These are phyloP conservation scores for Esox masquinongy DNA, from an alignment of 2,797 vertebrate species.

Conservation along the genomic window DNA sequence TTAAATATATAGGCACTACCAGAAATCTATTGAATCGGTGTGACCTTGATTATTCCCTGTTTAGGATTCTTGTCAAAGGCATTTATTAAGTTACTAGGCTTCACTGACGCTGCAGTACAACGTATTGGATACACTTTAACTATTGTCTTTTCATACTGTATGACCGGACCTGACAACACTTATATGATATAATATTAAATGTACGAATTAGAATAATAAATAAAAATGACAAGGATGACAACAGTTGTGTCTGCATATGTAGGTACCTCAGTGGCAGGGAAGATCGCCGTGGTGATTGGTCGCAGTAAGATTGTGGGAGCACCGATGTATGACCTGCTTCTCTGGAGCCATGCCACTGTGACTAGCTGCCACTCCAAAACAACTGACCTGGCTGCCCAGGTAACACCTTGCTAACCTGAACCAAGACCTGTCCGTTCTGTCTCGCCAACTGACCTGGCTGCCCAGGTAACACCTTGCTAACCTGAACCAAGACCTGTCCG, in stretches of 20 bases:
- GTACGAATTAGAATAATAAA: too few relatives aligned
- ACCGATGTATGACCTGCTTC: slow-evolving; percentile 94
- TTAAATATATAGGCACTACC: too few relatives aligned
- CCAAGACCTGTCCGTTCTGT: neutral
- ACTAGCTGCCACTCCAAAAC: slow-evolving; percentile 98
- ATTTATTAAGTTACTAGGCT: too few relatives aligned
- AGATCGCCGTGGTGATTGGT: slow-evolving; percentile 90
- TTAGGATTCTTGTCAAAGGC: too few relatives aligned
- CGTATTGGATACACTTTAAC: too few relatives aligned
- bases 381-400: slow-evolving; percentile 83
- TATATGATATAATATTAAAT: too few relatives aligned
- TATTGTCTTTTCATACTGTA: too few relatives aligned
- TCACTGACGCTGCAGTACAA: too few relatives aligned
- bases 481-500: neutral
- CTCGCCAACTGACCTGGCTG: slow-evolving; percentile 73
- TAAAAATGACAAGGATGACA: too few relatives aligned
- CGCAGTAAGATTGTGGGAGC: slow-evolving; percentile 98
- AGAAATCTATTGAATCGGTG: too few relatives aligned
- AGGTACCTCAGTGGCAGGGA: slow-evolving; percentile 90
- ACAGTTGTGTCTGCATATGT: neutral
- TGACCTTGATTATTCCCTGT: too few relatives aligned
- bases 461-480: slow-evolving; percentile 77
- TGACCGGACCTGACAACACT: too few relatives aligned
- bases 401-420: slow-evolving; percentile 48
- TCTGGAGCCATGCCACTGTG: slow-evolving; percentile 95